Evolutionary conservation across 1,140 invertebrate genomes (phyloP), one percentile per base, ranked within the genome.

Genomic region (Drosophila guanche): DNA sequence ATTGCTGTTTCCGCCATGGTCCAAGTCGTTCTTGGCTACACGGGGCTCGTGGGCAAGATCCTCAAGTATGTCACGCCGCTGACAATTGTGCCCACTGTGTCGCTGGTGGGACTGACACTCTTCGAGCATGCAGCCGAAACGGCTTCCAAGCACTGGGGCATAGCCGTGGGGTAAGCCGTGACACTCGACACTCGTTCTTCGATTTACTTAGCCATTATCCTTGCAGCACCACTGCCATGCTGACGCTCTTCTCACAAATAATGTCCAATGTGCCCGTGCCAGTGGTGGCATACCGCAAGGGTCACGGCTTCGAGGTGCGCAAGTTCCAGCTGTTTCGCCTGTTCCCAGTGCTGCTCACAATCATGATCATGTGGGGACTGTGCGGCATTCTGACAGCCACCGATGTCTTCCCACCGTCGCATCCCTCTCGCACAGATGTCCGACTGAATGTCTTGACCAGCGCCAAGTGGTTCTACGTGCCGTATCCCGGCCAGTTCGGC

Each of bases 401-500:
- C 0, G 93, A 95, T 67, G 92, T 93, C 2, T 92, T 97, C 7
- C 93, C 94, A 0, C 79, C 91, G 1, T 94, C 94, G 1, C 95
- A 97, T 92, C 93, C 94, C 5, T 96, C 95, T 0, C 92, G 97
- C 54, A 96, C 96, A 0, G 97, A 98, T 83, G 93, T 94, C 5
- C 96, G 96, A 76, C 74, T 95, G 0, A 93, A 94, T 60, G 96
- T 97, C 52, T 91, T 97, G 12, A 91, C 92, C 16, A 93, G 95
- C 76, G 95, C 96, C 1, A 94, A 95, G 0, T 97, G 96, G 96
- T 96, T 98, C 88, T 93, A 96, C 29, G 89, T 98, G 27, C 97
- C 97, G 8, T 97, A 97, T 93, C 97, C 97, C 71, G 95, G 95
- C 59, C 97, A 98, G 90, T 98, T 97, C 96, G 97, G 97, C 2